Evolutionary conservation across 2,113 vertebrate genomes (phyloP).

Genomic region (Lycaon pictus): DNA sequence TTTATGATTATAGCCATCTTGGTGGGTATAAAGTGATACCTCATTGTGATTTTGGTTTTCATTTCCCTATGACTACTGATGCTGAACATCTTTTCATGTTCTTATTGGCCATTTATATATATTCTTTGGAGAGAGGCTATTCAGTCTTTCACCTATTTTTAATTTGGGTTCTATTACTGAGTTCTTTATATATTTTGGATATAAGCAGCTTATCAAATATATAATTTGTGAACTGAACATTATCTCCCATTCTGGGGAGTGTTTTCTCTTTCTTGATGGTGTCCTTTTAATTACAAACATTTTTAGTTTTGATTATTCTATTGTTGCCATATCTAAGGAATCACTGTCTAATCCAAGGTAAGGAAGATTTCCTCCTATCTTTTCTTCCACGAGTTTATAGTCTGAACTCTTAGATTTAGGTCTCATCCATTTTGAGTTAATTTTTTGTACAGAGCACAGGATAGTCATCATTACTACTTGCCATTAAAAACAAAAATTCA

Average conservation of each 20-base stretch:
- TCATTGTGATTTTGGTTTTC: not conserved
- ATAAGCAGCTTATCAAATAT: not conserved
- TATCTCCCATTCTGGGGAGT: not conserved
- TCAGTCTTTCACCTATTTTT: not conserved
- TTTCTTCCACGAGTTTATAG: conserved; percentile 3
- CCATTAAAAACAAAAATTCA: conserved; percentile 50
- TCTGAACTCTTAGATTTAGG: conserved; percentile 28
- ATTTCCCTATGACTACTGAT: not conserved
- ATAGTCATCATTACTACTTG: not conserved
- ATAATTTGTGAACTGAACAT: not conserved
- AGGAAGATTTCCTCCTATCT: not conserved
- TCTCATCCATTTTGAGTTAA: not conserved
- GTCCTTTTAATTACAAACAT: not conserved
- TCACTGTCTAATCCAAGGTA: not conserved
- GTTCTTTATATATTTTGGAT: not conserved
- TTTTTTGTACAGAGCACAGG: not conserved
- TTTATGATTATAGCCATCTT: conserved; percentile 2
- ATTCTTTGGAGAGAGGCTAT: not conserved
- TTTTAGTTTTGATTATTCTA: conserved; percentile 9
- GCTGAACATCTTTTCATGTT: not conserved
- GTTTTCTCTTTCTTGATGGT: not conserved
- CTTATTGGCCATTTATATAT: not conserved
- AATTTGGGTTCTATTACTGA: not conserved
- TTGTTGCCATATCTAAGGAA: not conserved
- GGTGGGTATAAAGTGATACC: not conserved